Conservation (phyloP, 2,888 invertebrate species). For the Brachypalpus laphriformis region DNA sequence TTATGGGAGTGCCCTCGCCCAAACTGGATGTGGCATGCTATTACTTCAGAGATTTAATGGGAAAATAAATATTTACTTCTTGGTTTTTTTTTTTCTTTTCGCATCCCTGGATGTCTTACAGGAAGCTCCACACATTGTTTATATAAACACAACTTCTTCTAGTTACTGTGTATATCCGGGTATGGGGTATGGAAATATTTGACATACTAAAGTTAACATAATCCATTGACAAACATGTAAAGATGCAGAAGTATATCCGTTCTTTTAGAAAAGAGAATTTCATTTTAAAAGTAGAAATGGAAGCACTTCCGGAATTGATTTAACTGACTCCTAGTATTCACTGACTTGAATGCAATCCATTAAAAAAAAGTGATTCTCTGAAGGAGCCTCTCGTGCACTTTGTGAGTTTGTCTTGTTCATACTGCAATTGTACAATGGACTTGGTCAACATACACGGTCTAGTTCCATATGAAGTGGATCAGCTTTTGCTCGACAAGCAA, state of each 20-base stretch:
- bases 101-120: neutral
- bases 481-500: neutral
- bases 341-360: neutral
- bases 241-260: neutral
- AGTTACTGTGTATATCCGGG: neutral
- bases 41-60: neutral
- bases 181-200: neutral
- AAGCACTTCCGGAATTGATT: neutral
- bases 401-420: too few species aligned
- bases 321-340: neutral
- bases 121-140: neutral
- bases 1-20: neutral
- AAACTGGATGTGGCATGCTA: too few species aligned
- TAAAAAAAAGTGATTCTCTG: neutral
- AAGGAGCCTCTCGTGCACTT: neutral
- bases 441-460: neutral
- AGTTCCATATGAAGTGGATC: neutral
- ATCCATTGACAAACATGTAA: neutral
- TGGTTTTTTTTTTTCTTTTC: neutral
- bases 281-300: too few species aligned
- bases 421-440: too few species aligned
- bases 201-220: neutral
- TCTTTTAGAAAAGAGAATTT: neutral
- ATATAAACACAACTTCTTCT: neutral
- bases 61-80: slow-evolving; percentile 5